These are phyloP conservation scores for Pogonophryne albipinna DNA, from an alignment of 2,797 vertebrate genomes.

Conservation along the genomic window DNA sequence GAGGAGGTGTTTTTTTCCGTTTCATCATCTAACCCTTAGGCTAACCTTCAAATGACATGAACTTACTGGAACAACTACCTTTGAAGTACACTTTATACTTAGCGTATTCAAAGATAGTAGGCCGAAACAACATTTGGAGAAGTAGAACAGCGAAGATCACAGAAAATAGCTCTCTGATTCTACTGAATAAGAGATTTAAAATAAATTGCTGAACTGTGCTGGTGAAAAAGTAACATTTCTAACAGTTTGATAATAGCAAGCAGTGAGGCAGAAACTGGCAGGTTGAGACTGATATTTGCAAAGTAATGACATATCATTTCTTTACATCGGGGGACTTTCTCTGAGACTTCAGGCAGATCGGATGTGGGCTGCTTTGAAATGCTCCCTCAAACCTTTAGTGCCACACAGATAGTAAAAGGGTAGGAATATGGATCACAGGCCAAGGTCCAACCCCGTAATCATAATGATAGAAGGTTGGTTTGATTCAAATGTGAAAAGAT, in stretches of 20 bases:
- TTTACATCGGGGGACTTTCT: constrained; percentile 67
- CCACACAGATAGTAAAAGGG: constrained; percentile 31
- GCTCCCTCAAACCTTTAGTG: not conserved
- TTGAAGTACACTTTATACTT: constrained; percentile 30
- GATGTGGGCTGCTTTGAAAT: constrained; percentile 62
- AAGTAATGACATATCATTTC: constrained; percentile 55
- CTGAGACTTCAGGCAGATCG: constrained; percentile 34
- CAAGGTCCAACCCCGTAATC: constrained; percentile 59
- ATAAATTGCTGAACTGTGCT: not conserved
- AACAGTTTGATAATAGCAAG: constrained; percentile 2
- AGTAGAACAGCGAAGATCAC: not conserved
- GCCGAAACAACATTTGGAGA: constrained; percentile 15
- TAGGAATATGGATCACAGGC: not conserved
- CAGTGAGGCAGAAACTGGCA: constrained; percentile 24
- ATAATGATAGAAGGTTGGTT: constrained; percentile 44
- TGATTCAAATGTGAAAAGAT: constrained; percentile 47
- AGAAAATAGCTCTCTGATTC: not conserved
- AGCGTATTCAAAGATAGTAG: constrained; percentile 24
- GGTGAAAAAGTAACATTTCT: not conserved
- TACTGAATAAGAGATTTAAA: constrained; percentile 3
- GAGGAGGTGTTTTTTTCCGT: constrained; percentile 32
- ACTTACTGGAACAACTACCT: constrained; percentile 30
- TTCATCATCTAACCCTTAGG: constrained; percentile 30
- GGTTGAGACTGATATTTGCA: constrained; percentile 41
- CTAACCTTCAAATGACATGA: constrained; percentile 65